Percentiles rank a stretch among this genome's conserved stretches.
Evolutionary conservation across 2,113 vertebrate genomes (phyloP).

Genomic region (Ranitomeya variabilis): DNA sequence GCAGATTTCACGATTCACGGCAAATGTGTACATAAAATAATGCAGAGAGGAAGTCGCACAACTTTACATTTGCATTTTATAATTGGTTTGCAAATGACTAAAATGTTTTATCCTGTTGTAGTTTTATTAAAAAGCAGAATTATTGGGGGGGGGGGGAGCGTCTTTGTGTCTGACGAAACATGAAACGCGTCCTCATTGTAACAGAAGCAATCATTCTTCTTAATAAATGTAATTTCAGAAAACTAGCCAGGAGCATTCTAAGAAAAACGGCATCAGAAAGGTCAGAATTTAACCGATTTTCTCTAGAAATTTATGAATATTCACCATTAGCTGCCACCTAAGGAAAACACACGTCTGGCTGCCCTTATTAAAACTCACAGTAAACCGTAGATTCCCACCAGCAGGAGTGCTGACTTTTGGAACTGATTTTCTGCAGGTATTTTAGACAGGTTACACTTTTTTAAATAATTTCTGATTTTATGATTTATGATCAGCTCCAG

Average conservation of each 20-base stretch:
- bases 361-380: no score
- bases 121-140: slow-evolving; percentile 28
- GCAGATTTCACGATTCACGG: slow-evolving; percentile 57
- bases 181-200: slow-evolving; percentile 10
- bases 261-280: background rate
- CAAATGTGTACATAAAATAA: slow-evolving; percentile 56
- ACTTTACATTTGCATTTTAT: slow-evolving; percentile 58
- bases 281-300: background rate
- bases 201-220: slow-evolving; percentile 44
- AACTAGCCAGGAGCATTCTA: slow-evolving; percentile 11
- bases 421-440: no score
- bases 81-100: slow-evolving; percentile 52
- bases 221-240: slow-evolving; percentile 42
- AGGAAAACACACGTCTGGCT: no score
- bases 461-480: no score
- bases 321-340: background rate
- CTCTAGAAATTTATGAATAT: background rate
- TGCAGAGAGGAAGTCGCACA: slow-evolving; percentile 46
- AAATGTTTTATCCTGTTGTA: slow-evolving; percentile 18
- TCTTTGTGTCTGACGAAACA: slow-evolving; percentile 27
- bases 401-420: no score
- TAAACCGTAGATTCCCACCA: no score
- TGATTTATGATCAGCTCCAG: no score
- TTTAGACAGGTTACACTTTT: no score
- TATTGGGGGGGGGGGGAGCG: background rate